A percentile compares a stretch with the other conserved stretches of the same genome.
Conservation (phyloP, 2,888 invertebrate species). For the Onchidella celtica region DNA sequence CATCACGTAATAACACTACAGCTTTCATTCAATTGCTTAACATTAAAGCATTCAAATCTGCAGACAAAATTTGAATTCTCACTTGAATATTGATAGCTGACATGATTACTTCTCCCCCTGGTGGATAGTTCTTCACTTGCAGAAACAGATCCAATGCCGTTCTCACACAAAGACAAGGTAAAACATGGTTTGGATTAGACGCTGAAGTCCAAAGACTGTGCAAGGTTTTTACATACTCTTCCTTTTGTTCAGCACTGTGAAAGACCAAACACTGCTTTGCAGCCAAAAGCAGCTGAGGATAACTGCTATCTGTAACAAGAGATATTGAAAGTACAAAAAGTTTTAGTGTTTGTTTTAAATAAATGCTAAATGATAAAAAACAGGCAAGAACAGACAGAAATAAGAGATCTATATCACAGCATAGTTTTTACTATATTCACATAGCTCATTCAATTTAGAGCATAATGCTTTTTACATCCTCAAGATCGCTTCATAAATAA, state of each 20-base stretch:
- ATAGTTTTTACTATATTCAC: too few species aligned
- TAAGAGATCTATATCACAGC: too few species aligned
- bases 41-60: too few species aligned
- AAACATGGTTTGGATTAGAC: conserved; percentile 64
- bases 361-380: too few species aligned
- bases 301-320: background rate
- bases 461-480: too few species aligned
- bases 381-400: too few species aligned
- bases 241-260: background rate
- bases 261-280: background rate
- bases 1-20: too few species aligned
- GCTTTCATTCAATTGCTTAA: too few species aligned
- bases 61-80: too few species aligned
- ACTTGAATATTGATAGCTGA: conserved; percentile 79
- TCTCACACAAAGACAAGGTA: conserved; percentile 74
- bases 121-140: conserved; percentile 72
- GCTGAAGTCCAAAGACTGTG: conserved; percentile 63
- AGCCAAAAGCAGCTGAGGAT: background rate
- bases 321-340: background rate
- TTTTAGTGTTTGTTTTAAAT: too few species aligned
- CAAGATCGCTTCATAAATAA: too few species aligned
- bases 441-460: too few species aligned
- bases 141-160: conserved; percentile 75
- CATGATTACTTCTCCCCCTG: conserved; percentile 79
- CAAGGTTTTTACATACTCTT: conserved; percentile 39